Conservation (phyloP, 2,113 vertebrate species). For the Phasianus colchicus region DNA sequence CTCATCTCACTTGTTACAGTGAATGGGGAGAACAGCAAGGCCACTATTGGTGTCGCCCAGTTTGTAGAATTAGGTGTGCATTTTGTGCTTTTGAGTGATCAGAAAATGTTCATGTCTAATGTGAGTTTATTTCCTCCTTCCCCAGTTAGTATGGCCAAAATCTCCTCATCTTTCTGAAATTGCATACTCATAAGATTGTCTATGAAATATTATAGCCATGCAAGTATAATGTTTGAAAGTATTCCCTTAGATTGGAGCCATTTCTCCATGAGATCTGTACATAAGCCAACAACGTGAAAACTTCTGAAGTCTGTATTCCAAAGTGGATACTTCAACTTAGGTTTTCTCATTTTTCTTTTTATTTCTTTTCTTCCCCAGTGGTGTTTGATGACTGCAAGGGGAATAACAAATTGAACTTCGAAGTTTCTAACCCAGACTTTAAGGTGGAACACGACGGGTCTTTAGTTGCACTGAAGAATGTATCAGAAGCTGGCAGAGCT, state of each 20-base stretch:
- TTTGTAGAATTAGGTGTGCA: neutral
- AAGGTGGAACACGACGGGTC: conserved; percentile 82
- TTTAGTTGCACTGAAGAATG: conserved; percentile 82
- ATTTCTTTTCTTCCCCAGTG: conserved; percentile 76
- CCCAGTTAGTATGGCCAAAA: neutral
- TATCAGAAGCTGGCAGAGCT: conserved; percentile 74
- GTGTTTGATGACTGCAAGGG: conserved; percentile 93
- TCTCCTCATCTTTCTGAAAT: neutral
- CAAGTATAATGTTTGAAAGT: neutral
- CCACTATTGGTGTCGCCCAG: neutral
- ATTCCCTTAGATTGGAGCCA: neutral
- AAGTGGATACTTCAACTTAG: neutral
- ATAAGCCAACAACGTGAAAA: neutral
- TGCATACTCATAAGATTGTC: neutral
- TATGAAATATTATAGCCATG: neutral
- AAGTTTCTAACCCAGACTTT: conserved; percentile 90
- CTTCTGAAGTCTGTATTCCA: neutral
- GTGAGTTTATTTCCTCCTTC: neutral
- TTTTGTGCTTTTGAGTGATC: neutral
- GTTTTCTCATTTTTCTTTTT: neutral
- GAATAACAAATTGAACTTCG: conserved; percentile 85
- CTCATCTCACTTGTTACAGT: neutral
- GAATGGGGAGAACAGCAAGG: neutral
- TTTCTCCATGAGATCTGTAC: neutral
- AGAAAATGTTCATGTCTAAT: neutral